A percentile compares a stretch with the other conserved stretches of the same genome.
phyloP scores from a whole-genome alignment of 2,888 invertebrate genomes.

The Hyppa rectilinea region DNA sequence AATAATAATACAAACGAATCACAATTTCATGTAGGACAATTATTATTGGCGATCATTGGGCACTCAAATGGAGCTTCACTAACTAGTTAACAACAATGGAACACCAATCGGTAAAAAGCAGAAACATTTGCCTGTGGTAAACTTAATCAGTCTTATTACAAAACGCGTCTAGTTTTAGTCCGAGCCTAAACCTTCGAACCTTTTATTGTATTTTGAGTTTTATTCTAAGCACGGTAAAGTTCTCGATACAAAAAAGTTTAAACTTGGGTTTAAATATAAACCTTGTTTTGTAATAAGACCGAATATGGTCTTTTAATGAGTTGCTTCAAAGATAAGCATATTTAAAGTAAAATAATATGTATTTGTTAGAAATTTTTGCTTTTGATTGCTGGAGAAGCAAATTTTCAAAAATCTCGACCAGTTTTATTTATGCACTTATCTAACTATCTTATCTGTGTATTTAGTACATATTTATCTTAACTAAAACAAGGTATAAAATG shows the following conservation, averaged over 20 bases:
- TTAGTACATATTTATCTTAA: constrained; percentile 59
- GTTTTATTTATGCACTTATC: constrained; percentile 58
- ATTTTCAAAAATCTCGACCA: constrained; percentile 42
- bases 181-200: no score
- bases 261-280: no score
- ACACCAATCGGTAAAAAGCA: constrained; percentile 10
- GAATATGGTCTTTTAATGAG: constrained; percentile 3
- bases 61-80: neutral
- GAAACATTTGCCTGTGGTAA: constrained; percentile 2
- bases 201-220: no score
- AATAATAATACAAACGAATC: constrained; percentile 2
- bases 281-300: no score
- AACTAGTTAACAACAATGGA: constrained; percentile 10
- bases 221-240: no score
- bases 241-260: no score
- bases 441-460: constrained; percentile 53
- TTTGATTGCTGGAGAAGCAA: constrained; percentile 20
- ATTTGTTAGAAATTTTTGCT: constrained; percentile 25
- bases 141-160: no score
- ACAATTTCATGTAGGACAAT: constrained; percentile 13
- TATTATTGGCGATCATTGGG: neutral
- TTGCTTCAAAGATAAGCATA: constrained; percentile 5
- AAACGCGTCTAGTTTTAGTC: no score
- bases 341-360: constrained; percentile 12
- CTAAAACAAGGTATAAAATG: constrained; percentile 56